Evolutionary conservation across 2,888 invertebrate genomes (phyloP).

Genomic region (Biston betularia): DNA sequence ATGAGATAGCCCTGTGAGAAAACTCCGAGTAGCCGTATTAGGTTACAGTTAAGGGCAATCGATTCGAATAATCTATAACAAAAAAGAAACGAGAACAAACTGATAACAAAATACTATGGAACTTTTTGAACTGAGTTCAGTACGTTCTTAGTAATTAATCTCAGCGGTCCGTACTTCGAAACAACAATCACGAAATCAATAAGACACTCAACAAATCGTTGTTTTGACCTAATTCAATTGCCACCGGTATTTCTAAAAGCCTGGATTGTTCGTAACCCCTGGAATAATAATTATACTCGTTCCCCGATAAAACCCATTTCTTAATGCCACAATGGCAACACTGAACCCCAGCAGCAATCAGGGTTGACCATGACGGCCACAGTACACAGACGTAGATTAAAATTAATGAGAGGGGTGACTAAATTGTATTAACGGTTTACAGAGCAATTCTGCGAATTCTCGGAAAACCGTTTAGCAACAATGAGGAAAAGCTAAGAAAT

Average conservation of each 20-base stretch:
- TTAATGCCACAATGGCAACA: constrained; percentile 53
- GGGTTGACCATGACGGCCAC: constrained; percentile 55
- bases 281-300: constrained; percentile 8
- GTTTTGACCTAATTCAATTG: constrained; percentile 32
- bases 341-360: constrained; percentile 60
- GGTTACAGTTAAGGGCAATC: constrained; percentile 23
- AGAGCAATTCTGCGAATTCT: constrained; percentile 27
- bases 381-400: constrained; percentile 60
- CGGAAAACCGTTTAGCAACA: constrained; percentile 7
- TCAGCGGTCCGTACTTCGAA: background rate
- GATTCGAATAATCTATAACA: constrained; percentile 6
- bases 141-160: background rate
- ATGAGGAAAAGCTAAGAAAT: constrained; percentile 1
- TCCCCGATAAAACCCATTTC: constrained; percentile 45
- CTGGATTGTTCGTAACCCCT: constrained; percentile 19
- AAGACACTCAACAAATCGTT: constrained; percentile 25
- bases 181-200: constrained; percentile 20
- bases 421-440: constrained; percentile 62
- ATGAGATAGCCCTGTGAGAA: constrained; percentile 31
- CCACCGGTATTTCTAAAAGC: constrained; percentile 18
- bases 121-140: constrained; percentile 10
- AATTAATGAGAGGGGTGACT: constrained; percentile 66
- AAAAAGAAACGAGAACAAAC: no score
- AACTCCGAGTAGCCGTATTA: constrained; percentile 21
- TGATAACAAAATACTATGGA: background rate